Evolutionary conservation across 2,888 invertebrate genomes (phyloP).

Genomic region (Tinea pellionella): DNA sequence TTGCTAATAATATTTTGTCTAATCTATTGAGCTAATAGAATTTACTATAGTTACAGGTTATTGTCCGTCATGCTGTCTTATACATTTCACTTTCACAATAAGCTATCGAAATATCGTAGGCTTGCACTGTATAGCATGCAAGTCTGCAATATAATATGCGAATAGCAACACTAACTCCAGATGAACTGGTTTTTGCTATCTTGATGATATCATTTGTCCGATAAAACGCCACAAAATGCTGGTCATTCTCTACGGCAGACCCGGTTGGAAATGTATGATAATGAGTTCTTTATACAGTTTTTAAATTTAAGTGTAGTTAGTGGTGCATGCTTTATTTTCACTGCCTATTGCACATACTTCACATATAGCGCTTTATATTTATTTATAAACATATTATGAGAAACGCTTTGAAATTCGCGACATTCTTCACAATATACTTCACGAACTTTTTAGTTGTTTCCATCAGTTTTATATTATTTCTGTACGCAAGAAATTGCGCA

Average conservation of each 20-base stretch:
- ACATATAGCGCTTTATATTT: neutral
- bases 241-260: conserved; percentile 62
- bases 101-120: conserved; percentile 28
- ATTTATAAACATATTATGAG: neutral
- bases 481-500: no score
- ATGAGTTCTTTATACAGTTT: neutral
- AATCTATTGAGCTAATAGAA: conserved; percentile 10
- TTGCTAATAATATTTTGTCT: conserved; percentile 14
- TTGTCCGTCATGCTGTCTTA: conserved; percentile 13
- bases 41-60: conserved; percentile 12
- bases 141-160: conserved; percentile 49
- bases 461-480: no score
- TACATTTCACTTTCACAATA: conserved; percentile 9
- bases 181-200: conserved; percentile 65
- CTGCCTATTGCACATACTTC: neutral
- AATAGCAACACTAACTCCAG: conserved; percentile 67
- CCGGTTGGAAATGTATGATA: conserved; percentile 27
- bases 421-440: neutral
- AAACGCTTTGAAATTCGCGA: neutral
- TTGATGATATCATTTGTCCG: conserved; percentile 62
- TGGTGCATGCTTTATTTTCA: conserved; percentile 4
- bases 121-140: conserved; percentile 44
- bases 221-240: conserved; percentile 68
- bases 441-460: neutral
- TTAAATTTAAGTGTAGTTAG: neutral